Evolutionary conservation across 1,140 invertebrate genomes (phyloP).

Genomic region (Lethrus apterus): DNA sequence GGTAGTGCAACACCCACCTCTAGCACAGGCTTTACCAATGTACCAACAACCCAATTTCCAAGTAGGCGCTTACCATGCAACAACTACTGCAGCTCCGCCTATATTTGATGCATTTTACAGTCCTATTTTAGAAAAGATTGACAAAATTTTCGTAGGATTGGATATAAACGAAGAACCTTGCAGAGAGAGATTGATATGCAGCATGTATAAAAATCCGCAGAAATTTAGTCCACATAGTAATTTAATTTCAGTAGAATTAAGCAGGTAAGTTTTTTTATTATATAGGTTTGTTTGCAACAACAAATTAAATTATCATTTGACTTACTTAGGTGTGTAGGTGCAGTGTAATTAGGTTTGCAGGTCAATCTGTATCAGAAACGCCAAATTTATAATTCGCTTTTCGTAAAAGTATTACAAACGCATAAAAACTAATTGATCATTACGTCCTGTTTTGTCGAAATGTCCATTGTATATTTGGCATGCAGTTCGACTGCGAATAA

Average conservation of each 20-base stretch:
- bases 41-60: constrained; percentile 12
- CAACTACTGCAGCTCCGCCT: not conserved
- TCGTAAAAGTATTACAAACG: too few species aligned
- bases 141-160: constrained; percentile 62
- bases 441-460: too few species aligned
- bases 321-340: too few species aligned
- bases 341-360: too few species aligned
- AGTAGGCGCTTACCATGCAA: constrained; percentile 14
- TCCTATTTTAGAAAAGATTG: constrained; percentile 65
- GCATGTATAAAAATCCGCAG: constrained; percentile 71
- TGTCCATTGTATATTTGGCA: too few species aligned
- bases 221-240: constrained; percentile 76
- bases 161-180: constrained; percentile 61
- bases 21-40: constrained; percentile 1
- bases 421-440: too few species aligned
- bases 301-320: too few species aligned
- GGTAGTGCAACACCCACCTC: constrained; percentile 9
- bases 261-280: constrained; percentile 58
- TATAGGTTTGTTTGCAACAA: constrained; percentile 1
- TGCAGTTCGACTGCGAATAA: too few species aligned
- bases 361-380: too few species aligned
- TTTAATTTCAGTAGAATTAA: constrained; percentile 72
- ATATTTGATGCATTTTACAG: constrained; percentile 57
- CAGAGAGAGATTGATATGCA: constrained; percentile 67
- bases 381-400: too few species aligned